Evolutionary conservation across 2,113 vertebrate species (phyloP).

Genomic region (Tragelaphus imberbis): DNA sequence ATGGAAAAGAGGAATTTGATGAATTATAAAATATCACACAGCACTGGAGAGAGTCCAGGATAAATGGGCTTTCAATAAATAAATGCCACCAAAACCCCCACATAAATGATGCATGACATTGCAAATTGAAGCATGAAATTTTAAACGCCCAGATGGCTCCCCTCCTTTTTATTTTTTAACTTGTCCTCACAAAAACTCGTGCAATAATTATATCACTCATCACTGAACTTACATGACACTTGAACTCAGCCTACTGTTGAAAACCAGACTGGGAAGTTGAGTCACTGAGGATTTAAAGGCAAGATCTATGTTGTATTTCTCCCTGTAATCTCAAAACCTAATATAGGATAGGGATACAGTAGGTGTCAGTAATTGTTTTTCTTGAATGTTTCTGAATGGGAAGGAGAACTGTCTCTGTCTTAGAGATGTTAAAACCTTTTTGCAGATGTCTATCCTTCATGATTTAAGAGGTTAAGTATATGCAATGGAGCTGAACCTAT

Average conservation of each 20-base stretch:
- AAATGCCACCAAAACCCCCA: conserved; percentile 35
- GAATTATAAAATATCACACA: conserved; percentile 52
- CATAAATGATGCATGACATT: conserved; percentile 61
- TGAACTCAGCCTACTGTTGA: background rate
- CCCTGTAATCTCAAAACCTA: background rate
- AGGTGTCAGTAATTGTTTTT: background rate
- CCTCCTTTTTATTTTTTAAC: conserved; percentile 23
- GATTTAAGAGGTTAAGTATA: background rate
- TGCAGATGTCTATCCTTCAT: background rate
- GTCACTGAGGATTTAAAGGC: background rate
- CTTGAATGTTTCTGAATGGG: background rate
- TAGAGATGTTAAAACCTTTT: background rate
- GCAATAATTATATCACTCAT: background rate
- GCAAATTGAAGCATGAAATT: conserved; percentile 52
- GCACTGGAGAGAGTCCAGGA: conserved; percentile 21
- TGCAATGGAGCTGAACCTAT: background rate
- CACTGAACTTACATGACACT: background rate
- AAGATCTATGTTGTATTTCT: background rate
- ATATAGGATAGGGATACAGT: background rate
- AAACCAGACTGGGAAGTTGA: background rate
- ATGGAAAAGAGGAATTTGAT: conserved; percentile 39
- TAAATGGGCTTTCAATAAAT: conserved; percentile 65
- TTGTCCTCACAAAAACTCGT: conserved; percentile 38
- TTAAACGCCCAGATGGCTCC: conserved; percentile 55
- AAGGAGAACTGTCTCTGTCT: background rate